Base-by-base conservation (phyloP, 1,140 invertebrate species). In the Trachymyrmex cornetzi region DNA sequence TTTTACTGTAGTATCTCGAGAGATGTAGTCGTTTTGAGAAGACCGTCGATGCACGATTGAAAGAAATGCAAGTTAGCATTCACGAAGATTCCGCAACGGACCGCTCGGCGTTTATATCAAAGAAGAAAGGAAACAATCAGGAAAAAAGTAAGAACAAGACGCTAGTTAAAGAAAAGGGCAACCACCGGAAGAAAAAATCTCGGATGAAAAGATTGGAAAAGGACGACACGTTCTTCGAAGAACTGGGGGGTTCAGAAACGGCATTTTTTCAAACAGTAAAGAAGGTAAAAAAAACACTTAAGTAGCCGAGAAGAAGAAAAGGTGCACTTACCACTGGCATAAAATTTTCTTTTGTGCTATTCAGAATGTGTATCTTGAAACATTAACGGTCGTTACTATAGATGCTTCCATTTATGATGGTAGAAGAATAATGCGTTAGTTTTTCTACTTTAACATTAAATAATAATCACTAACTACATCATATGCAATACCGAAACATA, bases 21-120 rank as follows among this genome's bases (percentile, higher is more conserved):
- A 90, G 91, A 27, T 92, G 91, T 75, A 91, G 91, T 84, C 88
- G 89, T 27, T 94, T 92, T 79, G 89, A 93, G 64, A 94, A 93
- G 84, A 88, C 85, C 22, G 86, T 92, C 27, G 93, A 94, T 64
- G 88, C 24, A 80, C 91, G 93, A 34, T 66, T 93, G 85, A 94
- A 93, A 85, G 93, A 95, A 81, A 87, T 75, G n/a, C 84, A 87
- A 7, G 53, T 12, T 0, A 30, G 0, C 11, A 1, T 27, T 1
- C 38, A 2, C 16, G 57, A 85, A 64, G 71, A 77, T 79, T 69
- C 14, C 30, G n/a, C 30, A 34, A 14, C n/a, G 7, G 14, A 44
- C 61, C 63, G 7, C 71, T 30, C 27, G 12, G 59, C 75, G 50
- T 11, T 63, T 7, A 77, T 63, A 64, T 77, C 77, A 55, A 87